Base-by-base conservation (phyloP, 2,797 vertebrate species). In the Pampus argenteus region DNA sequence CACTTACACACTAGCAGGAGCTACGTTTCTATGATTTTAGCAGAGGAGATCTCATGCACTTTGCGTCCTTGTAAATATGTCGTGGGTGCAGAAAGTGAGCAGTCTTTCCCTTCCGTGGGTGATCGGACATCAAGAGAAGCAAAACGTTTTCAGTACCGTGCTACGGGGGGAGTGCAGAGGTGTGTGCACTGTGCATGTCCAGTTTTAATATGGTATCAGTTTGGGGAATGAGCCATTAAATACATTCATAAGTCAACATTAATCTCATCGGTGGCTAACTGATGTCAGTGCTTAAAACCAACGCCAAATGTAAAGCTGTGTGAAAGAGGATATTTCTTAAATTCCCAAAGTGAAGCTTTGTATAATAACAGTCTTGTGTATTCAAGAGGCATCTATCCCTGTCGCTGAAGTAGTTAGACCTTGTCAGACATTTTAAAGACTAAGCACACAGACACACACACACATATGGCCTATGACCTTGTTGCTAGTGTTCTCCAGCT, bases 371-470 rank as follows among this genome's bases (percentile, higher is more conserved):
- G 57, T 54, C 45, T 75, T 79, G 51, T 68, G 68, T 67, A 84
- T 88, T 83, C 76, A 79, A 10, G 63, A 51, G 34, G 29, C 26
- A 73, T 78, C 48, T 57, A n/a, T 44, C 55, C 20, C 8, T 26
- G 58, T 88, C 77, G 57, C 62, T 31, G 60, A 2, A 1, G 57
- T 29, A 20, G 55, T 52, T 17, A 22, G 63, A 61, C 68, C 64
- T 40, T 76, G 78, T 79, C 76, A 81, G 69, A 79, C 66, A 36
- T 79, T 84, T 79, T 83, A 77, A 71, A 81, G 81, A 84, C 74
- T 81, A 68, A 80, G 82, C 76, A 87, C 60, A 79, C 14, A 45
- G 25, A 66, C 58, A 68, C 38, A 78, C 40, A 29, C 52, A 75
- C 63, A 62, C 54, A 56, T 63, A 49, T 20, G 65, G 18, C 75